These are phyloP conservation scores for Litocranius walleri DNA, from an alignment of 2,113 vertebrate species.

Conservation along the genomic window DNA sequence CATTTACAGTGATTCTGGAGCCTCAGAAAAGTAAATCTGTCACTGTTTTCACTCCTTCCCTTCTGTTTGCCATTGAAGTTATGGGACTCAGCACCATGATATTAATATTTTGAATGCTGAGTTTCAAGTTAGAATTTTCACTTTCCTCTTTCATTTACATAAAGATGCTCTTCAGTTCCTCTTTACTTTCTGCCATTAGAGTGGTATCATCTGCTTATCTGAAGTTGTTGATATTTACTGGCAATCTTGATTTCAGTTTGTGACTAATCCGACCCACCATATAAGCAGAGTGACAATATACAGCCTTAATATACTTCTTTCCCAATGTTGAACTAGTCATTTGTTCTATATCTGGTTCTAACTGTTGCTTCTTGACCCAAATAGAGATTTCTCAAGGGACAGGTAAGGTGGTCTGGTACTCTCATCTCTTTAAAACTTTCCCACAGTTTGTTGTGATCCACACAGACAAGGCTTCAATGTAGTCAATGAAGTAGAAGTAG, in stretches of 20 bases:
- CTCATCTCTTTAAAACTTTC: not conserved
- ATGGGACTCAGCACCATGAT: not conserved
- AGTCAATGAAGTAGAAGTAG: not conserved
- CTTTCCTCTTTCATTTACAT: not conserved
- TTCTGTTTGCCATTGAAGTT: not conserved
- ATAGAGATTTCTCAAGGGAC: not conserved
- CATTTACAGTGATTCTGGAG: not conserved
- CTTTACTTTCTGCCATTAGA: not conserved
- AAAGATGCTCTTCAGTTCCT: not conserved
- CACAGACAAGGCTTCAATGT: not conserved
- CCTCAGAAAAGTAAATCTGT: not conserved
- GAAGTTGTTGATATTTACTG: not conserved
- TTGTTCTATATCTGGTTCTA: not conserved
- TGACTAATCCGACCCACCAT: not conserved
- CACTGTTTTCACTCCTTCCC: not conserved
- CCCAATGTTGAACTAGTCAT: not conserved
- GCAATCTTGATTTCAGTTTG: not conserved
- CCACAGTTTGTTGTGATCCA: not conserved
- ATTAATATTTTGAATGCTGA: not conserved
- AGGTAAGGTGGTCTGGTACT: not conserved
- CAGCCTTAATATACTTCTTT: not conserved
- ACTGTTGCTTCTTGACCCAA: not conserved
- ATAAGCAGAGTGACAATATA: not conserved
- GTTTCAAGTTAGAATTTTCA: not conserved
- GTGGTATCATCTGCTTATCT: not conserved